Base-by-base conservation (phyloP, 2,888 invertebrate species). In the Meghimatium bilineatum region DNA sequence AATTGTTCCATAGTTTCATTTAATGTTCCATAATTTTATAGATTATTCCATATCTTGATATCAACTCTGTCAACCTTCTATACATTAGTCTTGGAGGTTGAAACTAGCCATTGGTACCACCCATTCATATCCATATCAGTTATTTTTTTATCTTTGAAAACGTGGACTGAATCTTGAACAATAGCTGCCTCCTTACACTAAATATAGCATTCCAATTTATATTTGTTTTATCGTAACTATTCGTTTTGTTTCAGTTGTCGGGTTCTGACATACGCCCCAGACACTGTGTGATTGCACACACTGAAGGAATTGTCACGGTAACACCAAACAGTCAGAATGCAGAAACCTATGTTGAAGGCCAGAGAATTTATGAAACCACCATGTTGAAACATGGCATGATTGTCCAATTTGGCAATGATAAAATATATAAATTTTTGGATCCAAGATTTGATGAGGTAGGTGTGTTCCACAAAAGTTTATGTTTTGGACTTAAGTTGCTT, bases 321-420 rank as follows among this genome's bases (percentile, higher is more conserved):
- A 99, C 99, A 49, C 99, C 99, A 17, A 96, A 97, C 91, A 97
- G 97, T 92, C 95, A 97, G 44, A 98, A 98, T 94, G 98, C 99
- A 23, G 96, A 98, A 92, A 97, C 98, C 52, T 98, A 97, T 94
- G 97, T 99, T 88, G 98, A 99, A 94, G 97, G 97, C 76, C 97
- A 97, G 92, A 95, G 97, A 89, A 97, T 98, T 91, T 96, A 96
- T 92, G 98, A 98, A 94, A 97, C 98, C 52, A 98, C 98, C 79
- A 96, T 98, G 89, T 94, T 99, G 85, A 97, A 97, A 81, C 91
- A 93, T 87, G 93, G 93, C 67, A 94, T 93, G 93, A 93, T 93
- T 85, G 94, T 94, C 75, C 93, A 94, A 80, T 94, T 95, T 88
- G 95, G 95, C n/a, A 93, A 94, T 84, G 88, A 92, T 52, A 94